Percentiles rank a stretch among this genome's conserved stretches.
Conservation (phyloP, 2,113 vertebrate species). For the Gasterosteus aculeatus region DNA sequence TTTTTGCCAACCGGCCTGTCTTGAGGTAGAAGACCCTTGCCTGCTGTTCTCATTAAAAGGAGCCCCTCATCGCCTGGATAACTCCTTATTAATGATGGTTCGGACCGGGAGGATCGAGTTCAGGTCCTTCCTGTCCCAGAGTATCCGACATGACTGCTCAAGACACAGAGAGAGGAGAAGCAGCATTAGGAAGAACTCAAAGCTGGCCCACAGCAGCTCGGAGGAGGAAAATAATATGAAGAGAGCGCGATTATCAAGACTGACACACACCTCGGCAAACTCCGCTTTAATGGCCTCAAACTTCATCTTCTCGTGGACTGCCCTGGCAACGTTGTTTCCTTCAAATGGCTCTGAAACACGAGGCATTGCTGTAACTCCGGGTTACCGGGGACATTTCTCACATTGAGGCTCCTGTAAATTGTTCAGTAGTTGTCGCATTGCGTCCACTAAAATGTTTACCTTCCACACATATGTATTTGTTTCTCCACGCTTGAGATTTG, state of each 20-base stretch:
- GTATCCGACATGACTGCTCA: constrained; percentile 84
- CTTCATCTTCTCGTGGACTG: constrained; percentile 92
- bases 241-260: background rate
- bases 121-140: constrained; percentile 86
- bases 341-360: constrained; percentile 94
- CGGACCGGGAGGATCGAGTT: constrained; percentile 86
- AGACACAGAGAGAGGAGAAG: constrained; percentile 41
- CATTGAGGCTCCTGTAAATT: background rate
- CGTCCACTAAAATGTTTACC: constrained; percentile 77
- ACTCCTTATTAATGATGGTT: constrained; percentile 68
- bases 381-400: background rate
- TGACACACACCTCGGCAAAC: constrained; percentile 86
- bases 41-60: constrained; percentile 17
- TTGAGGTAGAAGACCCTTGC: constrained; percentile 50
- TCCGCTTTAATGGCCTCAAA: constrained; percentile 88
- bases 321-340: constrained; percentile 93
- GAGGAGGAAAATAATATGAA: constrained; percentile 5
- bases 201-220: background rate
- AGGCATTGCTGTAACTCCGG: constrained; percentile 29
- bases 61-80: constrained; percentile 73
- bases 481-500: constrained; percentile 87
- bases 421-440: background rate
- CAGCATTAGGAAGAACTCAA: constrained; percentile 30
- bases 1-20: constrained; percentile 23
- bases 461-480: constrained; percentile 96